phyloP scores from a whole-genome alignment of 2,888 invertebrate species.

The Aelia acuminata region DNA sequence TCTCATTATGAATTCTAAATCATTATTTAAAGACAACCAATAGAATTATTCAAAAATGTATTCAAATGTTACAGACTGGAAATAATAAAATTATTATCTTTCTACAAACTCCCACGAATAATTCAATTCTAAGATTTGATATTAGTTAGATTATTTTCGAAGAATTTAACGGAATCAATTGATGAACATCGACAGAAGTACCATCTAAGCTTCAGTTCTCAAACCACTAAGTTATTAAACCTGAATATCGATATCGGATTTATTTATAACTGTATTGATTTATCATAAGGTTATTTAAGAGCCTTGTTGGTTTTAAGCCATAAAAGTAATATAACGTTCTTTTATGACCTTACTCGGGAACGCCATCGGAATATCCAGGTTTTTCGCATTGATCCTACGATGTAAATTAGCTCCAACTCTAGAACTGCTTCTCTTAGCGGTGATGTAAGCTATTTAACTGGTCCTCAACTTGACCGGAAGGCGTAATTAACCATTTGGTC shows the following conservation, averaged over 20 bases:
- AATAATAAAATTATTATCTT: too few relatives aligned
- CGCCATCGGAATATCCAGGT: not conserved
- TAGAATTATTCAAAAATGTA: too few relatives aligned
- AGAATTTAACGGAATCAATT: too few relatives aligned
- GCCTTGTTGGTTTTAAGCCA: not conserved
- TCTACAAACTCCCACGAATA: too few relatives aligned
- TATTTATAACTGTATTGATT: not conserved
- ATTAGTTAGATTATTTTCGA: too few relatives aligned
- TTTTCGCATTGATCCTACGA: not conserved
- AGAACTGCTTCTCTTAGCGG: not conserved
- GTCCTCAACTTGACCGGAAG: constrained; percentile 38
- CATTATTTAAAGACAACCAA: too few relatives aligned
- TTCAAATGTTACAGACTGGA: too few relatives aligned
- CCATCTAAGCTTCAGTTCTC: not conserved
- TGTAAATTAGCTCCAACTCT: not conserved
- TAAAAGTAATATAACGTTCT: not conserved
- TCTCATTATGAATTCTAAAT: too few relatives aligned
- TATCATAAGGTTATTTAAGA: not conserved
- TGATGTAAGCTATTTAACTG: constrained; percentile 33
- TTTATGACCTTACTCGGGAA: not conserved
- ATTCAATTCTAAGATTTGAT: too few relatives aligned
- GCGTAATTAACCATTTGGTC: not conserved
- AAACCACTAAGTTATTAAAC: not conserved
- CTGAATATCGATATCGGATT: not conserved
- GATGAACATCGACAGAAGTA: not conserved